These are phyloP conservation scores for Drosophila kanekoi DNA, from an alignment of 2,888 invertebrate species.

Conservation along the genomic window DNA sequence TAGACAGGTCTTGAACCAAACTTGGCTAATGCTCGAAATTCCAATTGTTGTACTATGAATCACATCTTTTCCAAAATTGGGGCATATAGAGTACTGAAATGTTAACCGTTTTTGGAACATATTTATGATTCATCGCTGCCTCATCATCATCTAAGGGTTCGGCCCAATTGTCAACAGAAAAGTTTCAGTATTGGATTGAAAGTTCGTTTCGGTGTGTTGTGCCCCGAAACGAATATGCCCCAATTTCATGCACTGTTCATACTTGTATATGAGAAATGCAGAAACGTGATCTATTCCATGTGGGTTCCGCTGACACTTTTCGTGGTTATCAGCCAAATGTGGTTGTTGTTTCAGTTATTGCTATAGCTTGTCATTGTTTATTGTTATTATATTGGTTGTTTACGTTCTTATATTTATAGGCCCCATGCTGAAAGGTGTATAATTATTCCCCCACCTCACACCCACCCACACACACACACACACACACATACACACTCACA, in stretches of 20 bases:
- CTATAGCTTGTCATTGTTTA: constrained; percentile 46
- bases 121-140: too few species aligned
- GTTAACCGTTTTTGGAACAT: too few species aligned
- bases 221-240: constrained; percentile 10
- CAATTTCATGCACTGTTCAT: too few species aligned
- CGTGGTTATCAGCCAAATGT: constrained; percentile 62
- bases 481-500: constrained; percentile 1
- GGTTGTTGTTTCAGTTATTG: constrained; percentile 46
- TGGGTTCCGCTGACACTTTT: constrained; percentile 50
- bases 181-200: too few species aligned
- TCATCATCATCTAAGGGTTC: too few species aligned
- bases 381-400: constrained; percentile 40
- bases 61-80: too few species aligned
- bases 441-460: constrained; percentile 42
- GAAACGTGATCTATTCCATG: constrained; percentile 75
- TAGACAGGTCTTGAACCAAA: too few species aligned
- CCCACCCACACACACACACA: neutral
- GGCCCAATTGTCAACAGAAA: too few species aligned
- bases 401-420: constrained; percentile 37
- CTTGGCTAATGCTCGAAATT: too few species aligned
- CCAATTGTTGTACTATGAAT: too few species aligned
- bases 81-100: too few species aligned
- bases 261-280: constrained; percentile 59
- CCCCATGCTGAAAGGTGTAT: constrained; percentile 33
- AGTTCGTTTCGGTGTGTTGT: neutral